Conservation (phyloP, 2,888 invertebrate species). For the Conus canariensis region DNA sequence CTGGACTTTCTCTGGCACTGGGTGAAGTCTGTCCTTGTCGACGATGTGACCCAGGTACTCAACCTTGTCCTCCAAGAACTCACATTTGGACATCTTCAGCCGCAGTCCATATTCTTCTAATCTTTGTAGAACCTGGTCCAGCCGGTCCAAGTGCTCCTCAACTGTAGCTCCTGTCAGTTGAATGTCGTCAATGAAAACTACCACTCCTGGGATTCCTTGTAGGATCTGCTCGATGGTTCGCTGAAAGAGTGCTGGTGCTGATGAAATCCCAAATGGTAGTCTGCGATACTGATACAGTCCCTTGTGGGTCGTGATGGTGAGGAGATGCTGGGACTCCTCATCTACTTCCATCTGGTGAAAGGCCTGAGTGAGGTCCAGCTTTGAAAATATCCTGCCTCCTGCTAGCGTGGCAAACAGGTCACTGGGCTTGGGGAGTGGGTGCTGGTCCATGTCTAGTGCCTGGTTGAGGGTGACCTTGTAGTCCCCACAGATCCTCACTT, state of each 20-base stretch:
- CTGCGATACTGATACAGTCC: constrained; percentile 14
- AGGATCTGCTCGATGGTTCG: not conserved
- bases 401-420: too few species aligned
- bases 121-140: constrained; percentile 22
- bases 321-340: constrained; percentile 40
- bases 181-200: constrained; percentile 24
- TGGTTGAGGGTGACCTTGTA: constrained; percentile 62
- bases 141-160: constrained; percentile 34
- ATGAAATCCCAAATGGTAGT: constrained; percentile 42
- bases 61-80: constrained; percentile 26
- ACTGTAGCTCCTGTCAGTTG: constrained; percentile 26
- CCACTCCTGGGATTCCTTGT: not conserved
- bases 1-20: constrained; percentile 17
- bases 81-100: not conserved
- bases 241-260: too few species aligned
- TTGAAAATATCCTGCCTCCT: too few species aligned
- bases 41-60: constrained; percentile 49
- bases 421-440: constrained; percentile 55
- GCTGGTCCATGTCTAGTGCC: constrained; percentile 62
- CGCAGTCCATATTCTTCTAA: constrained; percentile 33
- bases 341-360: constrained; percentile 42
- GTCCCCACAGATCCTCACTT: constrained; percentile 60
- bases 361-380: too few species aligned
- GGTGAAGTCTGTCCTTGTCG: constrained; percentile 20
- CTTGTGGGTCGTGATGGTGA: constrained; percentile 34